Conservation (phyloP, 2,113 vertebrate genomes). For the Crotalus viridis region DNA sequence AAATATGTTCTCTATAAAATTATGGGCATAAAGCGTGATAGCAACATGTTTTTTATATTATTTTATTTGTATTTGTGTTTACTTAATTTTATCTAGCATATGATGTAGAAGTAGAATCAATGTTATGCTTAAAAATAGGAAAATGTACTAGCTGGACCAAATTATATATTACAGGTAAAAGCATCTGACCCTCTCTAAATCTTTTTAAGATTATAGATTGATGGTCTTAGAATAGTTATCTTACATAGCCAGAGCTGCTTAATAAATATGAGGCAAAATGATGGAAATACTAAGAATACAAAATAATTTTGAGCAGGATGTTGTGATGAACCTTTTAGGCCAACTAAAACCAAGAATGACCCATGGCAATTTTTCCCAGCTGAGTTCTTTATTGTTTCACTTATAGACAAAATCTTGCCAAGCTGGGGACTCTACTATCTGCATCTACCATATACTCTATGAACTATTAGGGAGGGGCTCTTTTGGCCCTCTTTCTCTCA, state of each 20-base stretch:
- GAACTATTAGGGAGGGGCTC: neutral
- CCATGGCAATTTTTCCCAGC: neutral
- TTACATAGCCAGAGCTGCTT: neutral
- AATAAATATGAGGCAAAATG: neutral
- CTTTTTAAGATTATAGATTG: neutral
- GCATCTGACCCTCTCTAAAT: neutral
- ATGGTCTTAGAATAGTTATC: neutral
- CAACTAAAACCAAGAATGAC: neutral
- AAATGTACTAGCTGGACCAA: neutral
- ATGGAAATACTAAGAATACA: neutral
- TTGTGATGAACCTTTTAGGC: neutral
- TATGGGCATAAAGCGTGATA: neutral
- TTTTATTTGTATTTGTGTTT: neutral
- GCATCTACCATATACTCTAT: neutral
- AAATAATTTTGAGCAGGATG: neutral
- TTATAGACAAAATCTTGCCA: neutral
- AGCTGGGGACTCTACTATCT: neutral
- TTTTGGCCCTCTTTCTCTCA: neutral
- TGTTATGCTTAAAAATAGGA: neutral
- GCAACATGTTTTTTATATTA: neutral
- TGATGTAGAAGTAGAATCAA: neutral
- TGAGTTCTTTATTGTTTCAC: no score
- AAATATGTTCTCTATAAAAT: neutral
- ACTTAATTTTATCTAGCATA: neutral
- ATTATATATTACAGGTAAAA: neutral